phyloP scores from a whole-genome alignment of 2,888 invertebrate genomes.

The Acleris literana region DNA sequence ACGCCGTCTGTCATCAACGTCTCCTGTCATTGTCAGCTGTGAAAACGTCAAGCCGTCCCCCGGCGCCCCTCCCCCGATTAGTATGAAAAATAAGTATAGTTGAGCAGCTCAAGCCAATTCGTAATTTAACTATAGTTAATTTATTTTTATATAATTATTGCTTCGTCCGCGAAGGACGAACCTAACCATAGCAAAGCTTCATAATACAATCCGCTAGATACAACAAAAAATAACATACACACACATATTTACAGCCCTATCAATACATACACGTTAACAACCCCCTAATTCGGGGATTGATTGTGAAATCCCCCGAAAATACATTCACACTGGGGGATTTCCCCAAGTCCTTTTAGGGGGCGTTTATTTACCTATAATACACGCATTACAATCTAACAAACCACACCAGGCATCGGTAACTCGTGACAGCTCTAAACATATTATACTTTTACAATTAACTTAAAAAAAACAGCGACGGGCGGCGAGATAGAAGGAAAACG shows the following conservation, averaged over 20 bases:
- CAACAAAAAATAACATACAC: conserved; percentile 33
- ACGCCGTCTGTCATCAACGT: too few species aligned
- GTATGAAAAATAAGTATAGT: background rate
- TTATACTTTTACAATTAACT: conserved; percentile 4
- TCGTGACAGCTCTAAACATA: conserved; percentile 27
- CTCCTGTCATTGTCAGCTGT: too few species aligned
- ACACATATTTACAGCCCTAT: conserved; percentile 35
- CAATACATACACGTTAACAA: conserved; percentile 25
- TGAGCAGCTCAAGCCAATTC: conserved; percentile 2
- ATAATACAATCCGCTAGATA: conserved; percentile 29
- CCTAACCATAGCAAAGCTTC: conserved; percentile 20
- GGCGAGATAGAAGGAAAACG: background rate
- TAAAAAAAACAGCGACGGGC: background rate
- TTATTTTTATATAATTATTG: conserved; percentile 23
- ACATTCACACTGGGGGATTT: background rate
- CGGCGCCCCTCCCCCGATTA: too few species aligned
- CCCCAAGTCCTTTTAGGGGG: conserved; percentile 14
- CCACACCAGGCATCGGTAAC: conserved; percentile 21
- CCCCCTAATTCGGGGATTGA: conserved; percentile 1
- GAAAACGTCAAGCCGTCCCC: too few species aligned
- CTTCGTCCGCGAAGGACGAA: conserved; percentile 2
- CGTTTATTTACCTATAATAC: conserved; percentile 10
- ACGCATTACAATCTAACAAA: conserved; percentile 14
- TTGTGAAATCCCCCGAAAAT: background rate
- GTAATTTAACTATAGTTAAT: background rate